Percentiles rank a stretch among this genome's conserved stretches.
phyloP scores from a whole-genome alignment of 2,888 invertebrate genomes.

The Andrena dorsata region DNA sequence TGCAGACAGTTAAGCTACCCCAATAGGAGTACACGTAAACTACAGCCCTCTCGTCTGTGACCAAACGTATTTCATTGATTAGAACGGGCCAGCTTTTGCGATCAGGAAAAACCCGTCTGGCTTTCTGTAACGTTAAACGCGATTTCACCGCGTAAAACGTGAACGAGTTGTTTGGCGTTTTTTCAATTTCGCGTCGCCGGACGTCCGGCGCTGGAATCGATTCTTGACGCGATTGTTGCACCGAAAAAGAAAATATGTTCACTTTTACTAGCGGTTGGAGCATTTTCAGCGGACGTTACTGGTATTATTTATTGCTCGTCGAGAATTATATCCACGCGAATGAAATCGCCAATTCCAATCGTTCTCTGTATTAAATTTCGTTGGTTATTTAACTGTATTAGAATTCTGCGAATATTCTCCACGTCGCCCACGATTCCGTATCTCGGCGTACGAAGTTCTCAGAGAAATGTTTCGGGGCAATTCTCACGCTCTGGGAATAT shows the following conservation, averaged over 20 bases:
- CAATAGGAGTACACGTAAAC: slow-evolving; percentile 35
- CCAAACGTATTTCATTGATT: slow-evolving; percentile 58
- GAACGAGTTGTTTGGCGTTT: slow-evolving; percentile 29
- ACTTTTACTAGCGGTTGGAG: neutral
- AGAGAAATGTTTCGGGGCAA: slow-evolving; percentile 1
- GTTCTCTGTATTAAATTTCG: neutral
- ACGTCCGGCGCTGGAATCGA: slow-evolving; percentile 27
- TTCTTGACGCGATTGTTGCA: slow-evolving; percentile 21
- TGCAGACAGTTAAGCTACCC: slow-evolving; percentile 21
- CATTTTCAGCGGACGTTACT: neutral
- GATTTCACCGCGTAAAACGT: slow-evolving; percentile 35
- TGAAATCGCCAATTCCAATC: too few species aligned
- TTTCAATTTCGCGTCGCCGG: slow-evolving; percentile 35
- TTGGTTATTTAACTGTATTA: neutral
- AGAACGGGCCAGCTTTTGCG: slow-evolving; percentile 45
- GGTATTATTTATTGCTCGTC: too few species aligned
- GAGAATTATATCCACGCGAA: too few species aligned
- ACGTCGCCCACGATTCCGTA: neutral
- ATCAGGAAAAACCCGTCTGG: slow-evolving; percentile 31
- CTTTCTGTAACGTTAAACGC: slow-evolving; percentile 43
- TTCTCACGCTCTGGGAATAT: slow-evolving; percentile 24
- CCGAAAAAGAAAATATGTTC: neutral
- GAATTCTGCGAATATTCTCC: neutral
- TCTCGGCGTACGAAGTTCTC: slow-evolving; percentile 6
- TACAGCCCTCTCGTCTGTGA: slow-evolving; percentile 44